A percentile compares a stretch with the other conserved stretches of the same genome.
Conservation (phyloP, 2,113 vertebrate species). For the Australoheros scitulus region DNA sequence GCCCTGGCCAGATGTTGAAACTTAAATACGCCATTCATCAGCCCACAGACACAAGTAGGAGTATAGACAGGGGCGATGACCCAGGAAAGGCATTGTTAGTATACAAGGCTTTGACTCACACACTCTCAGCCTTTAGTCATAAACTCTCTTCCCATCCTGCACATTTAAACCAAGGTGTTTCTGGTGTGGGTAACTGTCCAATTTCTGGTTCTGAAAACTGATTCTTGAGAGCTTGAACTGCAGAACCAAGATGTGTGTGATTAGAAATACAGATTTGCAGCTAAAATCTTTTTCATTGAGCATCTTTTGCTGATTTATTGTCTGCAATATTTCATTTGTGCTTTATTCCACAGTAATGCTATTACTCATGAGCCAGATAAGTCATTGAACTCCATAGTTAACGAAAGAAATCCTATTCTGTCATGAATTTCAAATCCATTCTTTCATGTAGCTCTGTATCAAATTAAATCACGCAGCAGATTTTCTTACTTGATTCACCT, state of each 20-base stretch:
- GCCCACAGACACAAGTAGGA: conserved; percentile 27
- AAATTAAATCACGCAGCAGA: background rate
- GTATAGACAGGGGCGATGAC: conserved; percentile 32
- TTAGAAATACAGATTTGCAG: background rate
- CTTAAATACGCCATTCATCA: conserved; percentile 66
- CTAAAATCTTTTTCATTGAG: background rate
- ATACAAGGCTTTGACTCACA: conserved; percentile 4
- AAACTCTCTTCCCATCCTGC: background rate
- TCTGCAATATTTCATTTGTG: background rate
- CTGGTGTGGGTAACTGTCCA: background rate
- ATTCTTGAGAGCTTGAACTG: background rate
- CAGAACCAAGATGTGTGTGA: background rate
- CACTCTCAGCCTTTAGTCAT: background rate
- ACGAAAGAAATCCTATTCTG: background rate
- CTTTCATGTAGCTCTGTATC: background rate
- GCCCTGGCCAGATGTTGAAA: conserved; percentile 70
- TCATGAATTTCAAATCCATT: background rate
- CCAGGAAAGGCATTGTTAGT: conserved; percentile 34
- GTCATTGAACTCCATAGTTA: background rate
- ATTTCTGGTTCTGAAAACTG: conserved; percentile 5
- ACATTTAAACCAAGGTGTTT: background rate
- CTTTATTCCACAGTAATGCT: background rate
- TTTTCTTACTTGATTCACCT: background rate
- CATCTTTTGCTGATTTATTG: background rate
- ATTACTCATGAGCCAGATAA: background rate